These are phyloP conservation scores for Carassius carassius DNA, from an alignment of 2,113 vertebrate genomes.

Conservation along the genomic window DNA sequence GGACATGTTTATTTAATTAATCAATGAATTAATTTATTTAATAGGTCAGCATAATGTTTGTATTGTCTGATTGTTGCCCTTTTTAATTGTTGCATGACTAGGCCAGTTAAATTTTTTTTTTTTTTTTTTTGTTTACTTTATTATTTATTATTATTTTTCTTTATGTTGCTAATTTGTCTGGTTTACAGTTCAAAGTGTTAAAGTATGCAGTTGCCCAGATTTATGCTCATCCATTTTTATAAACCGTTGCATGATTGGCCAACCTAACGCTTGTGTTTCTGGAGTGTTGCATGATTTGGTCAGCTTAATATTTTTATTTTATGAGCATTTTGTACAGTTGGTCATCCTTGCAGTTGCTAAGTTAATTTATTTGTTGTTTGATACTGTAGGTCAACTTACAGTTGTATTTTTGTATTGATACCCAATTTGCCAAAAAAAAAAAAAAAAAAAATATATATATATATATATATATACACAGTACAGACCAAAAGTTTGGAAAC, in stretches of 20 bases:
- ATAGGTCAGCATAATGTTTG: too few relatives aligned
- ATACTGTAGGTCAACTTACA: neutral
- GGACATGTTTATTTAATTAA: neutral
- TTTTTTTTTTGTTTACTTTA: neutral
- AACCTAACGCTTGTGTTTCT: too few relatives aligned
- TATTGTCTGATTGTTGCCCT: neutral
- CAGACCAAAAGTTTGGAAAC: too few relatives aligned
- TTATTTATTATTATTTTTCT: neutral
- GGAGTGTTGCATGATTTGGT: neutral
- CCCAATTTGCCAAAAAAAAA: neutral
- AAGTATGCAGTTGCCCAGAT: too few relatives aligned
- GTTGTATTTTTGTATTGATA: neutral
- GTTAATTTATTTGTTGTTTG: neutral
- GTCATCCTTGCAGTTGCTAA: neutral
- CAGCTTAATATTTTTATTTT: neutral
- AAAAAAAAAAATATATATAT: too few relatives aligned
- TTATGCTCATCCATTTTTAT: too few relatives aligned
- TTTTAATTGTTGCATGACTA: too few relatives aligned
- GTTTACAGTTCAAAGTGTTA: neutral
- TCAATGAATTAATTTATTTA: too few relatives aligned
- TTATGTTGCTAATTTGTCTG: neutral
- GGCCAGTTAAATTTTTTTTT: too few relatives aligned
- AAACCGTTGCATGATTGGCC: too few relatives aligned
- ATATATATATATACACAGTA: too few relatives aligned
- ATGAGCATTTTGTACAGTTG: too few relatives aligned